phyloP scores from a whole-genome alignment of 2,113 vertebrate genomes.

The Cairina moschata region DNA sequence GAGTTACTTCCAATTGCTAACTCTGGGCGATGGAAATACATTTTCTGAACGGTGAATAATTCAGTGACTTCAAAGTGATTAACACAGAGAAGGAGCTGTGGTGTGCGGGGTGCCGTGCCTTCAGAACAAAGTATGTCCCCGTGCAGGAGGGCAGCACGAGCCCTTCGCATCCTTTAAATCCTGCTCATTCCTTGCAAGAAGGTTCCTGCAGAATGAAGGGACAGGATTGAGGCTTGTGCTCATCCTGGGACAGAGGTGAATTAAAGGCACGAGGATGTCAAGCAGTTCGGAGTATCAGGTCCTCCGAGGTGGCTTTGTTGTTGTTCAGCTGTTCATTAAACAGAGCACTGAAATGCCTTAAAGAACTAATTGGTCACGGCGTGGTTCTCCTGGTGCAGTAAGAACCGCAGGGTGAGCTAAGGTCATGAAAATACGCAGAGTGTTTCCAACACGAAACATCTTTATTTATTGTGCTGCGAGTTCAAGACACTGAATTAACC shows the following conservation, averaged over 20 bases:
- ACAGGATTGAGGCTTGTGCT: background rate
- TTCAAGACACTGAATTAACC: background rate
- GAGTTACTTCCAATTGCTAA: conserved; percentile 15
- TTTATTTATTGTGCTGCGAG: background rate
- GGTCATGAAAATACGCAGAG: background rate
- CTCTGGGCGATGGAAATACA: conserved; percentile 24
- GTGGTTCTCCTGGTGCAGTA: background rate
- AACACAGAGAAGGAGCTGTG: background rate
- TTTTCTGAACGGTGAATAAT: conserved; percentile 56
- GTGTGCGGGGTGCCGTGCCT: background rate
- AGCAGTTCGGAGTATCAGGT: background rate
- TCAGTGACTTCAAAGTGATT: conserved; percentile 27
- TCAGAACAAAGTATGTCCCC: accelerated
- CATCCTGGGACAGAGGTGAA: too few relatives aligned
- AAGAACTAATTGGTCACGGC: background rate
- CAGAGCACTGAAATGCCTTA: background rate
- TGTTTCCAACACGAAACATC: background rate
- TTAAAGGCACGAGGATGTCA: background rate
- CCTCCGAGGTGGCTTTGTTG: background rate
- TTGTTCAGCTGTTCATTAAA: background rate
- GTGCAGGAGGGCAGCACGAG: background rate
- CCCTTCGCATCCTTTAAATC: background rate
- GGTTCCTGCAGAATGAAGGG: accelerated
- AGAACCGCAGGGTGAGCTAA: background rate
- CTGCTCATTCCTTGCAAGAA: accelerated